These are phyloP conservation scores for Euplagia quadripunctaria DNA, from an alignment of 2,888 invertebrate species.

Conservation along the genomic window DNA sequence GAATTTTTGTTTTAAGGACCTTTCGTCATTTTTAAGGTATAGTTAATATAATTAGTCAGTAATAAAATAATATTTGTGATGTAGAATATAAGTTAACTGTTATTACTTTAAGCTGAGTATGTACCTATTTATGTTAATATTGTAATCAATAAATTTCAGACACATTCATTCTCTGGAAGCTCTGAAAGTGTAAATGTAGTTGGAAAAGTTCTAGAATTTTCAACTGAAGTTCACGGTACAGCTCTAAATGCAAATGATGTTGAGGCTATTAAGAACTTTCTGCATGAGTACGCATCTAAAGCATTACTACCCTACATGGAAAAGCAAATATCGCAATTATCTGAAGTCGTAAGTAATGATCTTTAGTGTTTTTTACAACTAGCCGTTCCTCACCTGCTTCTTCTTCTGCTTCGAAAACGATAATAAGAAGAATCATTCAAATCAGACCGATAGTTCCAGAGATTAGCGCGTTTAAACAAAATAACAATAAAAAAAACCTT, in stretches of 20 bases:
- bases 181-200: constrained; percentile 88
- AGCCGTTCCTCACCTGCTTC: no score
- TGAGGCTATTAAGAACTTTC: constrained; percentile 93
- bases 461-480: no score
- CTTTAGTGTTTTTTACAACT: constrained; percentile 14
- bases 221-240: constrained; percentile 89
- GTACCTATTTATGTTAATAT: neutral
- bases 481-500: no score
- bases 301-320: constrained; percentile 97
- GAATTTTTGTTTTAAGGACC: no score
- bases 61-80: neutral
- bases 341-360: constrained; percentile 89
- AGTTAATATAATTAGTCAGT: no score
- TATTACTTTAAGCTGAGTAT: neutral
- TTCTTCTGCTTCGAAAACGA: no score
- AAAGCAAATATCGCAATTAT: constrained; percentile 93
- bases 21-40: no score
- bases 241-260: constrained; percentile 94
- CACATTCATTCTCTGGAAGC: constrained; percentile 85
- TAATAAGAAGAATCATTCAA: no score
- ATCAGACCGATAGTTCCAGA: no score
- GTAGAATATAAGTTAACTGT: neutral
- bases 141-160: constrained; percentile 62
- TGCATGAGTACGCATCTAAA: constrained; percentile 95
- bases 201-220: constrained; percentile 78